These are phyloP conservation scores for Halesus radiatus DNA, from an alignment of 1,140 invertebrate genomes.

Conservation along the genomic window DNA sequence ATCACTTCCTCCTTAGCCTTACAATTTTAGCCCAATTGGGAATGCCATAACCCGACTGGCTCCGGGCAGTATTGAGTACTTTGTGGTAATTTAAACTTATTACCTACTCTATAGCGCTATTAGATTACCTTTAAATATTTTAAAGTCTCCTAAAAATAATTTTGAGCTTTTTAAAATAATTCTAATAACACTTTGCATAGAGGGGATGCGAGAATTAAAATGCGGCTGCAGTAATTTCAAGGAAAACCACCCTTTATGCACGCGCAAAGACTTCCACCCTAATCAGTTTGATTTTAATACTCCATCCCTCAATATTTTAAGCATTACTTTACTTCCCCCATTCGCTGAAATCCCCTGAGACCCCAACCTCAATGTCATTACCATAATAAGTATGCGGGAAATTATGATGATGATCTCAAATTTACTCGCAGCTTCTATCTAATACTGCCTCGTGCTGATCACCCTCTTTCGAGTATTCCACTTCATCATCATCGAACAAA, in stretches of 20 bases:
- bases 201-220: not conserved
- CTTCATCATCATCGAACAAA: no score
- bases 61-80: no score
- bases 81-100: no score
- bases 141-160: no score
- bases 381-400: slow-evolving; percentile 13
- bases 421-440: not conserved
- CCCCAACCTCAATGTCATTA: slow-evolving; percentile 14
- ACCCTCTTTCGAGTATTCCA: no score
- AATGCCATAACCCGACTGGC: no score
- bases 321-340: slow-evolving; percentile 1
- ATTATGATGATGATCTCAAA: slow-evolving; percentile 18
- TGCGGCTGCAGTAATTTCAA: not conserved
- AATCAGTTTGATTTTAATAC: slow-evolving; percentile 29
- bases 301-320: slow-evolving; percentile 29
- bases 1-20: no score
- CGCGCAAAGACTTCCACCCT: slow-evolving; percentile 6
- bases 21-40: no score
- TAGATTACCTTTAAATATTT: no score
- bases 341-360: not conserved
- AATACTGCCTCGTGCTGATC: no score
- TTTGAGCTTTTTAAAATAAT: not conserved
- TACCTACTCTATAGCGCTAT: no score
- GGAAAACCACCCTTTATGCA: not conserved
- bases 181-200: not conserved